A percentile compares a stretch with the other conserved stretches of the same genome.
These are phyloP conservation scores for Umimayanthus chanpuru DNA, from an alignment of 92 coral and sea anemone species.

Conservation along the genomic window DNA sequence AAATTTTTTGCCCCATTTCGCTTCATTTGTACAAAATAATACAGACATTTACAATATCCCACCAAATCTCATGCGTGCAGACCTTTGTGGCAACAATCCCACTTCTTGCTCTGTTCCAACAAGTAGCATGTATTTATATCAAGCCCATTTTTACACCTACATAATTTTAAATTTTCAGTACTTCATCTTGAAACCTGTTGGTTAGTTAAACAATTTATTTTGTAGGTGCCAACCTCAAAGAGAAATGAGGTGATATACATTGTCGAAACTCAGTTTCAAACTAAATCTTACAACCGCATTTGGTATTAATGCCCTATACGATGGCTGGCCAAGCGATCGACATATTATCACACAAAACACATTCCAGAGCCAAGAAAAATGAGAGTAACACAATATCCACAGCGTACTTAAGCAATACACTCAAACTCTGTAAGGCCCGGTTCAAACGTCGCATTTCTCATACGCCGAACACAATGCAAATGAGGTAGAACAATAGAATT, in stretches of 20 bases:
- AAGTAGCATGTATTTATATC: not conserved
- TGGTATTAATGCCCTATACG: too few relatives aligned
- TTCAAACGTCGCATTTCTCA: too few relatives aligned
- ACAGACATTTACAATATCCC: constrained; percentile 17
- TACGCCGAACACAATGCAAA: too few relatives aligned
- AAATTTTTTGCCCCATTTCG: constrained; percentile 1
- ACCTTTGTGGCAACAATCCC: not conserved
- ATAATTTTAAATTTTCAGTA: not conserved
- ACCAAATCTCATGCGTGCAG: not conserved
- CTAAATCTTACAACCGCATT: not conserved
- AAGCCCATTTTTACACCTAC: not conserved
- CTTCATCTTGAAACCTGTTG: not conserved
- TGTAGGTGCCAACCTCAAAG: not conserved
- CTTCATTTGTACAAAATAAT: constrained; percentile 26
- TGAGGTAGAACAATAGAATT: too few relatives aligned
- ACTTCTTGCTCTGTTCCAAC: not conserved
- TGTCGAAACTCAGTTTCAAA: not conserved
- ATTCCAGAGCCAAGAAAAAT: not conserved
- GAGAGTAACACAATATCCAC: not conserved
- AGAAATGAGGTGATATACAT: not conserved
- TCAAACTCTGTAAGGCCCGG: too few relatives aligned
- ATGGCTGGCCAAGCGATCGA: not conserved
- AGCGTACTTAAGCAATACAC: not conserved
- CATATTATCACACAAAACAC: not conserved
- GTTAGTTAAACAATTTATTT: too few relatives aligned